Evolutionary conservation across 2,797 vertebrate genomes (phyloP), one percentile per base, ranked within the genome.

Genomic region (Amblyraja radiata): DNA sequence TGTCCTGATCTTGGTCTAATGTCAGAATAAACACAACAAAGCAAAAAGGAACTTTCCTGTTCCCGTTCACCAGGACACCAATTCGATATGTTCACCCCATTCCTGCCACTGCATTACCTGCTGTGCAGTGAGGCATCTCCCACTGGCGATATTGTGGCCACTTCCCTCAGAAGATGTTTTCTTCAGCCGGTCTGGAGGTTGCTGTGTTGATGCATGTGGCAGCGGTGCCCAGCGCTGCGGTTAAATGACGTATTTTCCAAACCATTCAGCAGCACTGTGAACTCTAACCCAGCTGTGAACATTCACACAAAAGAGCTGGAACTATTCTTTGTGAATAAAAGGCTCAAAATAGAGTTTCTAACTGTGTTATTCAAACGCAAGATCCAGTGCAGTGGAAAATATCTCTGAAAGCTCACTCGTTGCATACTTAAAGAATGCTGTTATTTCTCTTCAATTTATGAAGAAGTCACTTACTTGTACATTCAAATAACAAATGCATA

Each of bases 261-360:
- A 36, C 7, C 88, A 71, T 73, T 91, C 65, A 73, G 68, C 4
- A 36, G 18, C n/a, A 91, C n/a, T 68, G 5, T 92, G 90, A 92
- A 74, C 90, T 92, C 73, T 76, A 58, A 92, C 90, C 23, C 39
- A 76, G 71, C 36, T 92, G 39, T 92, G 90, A 76, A 92, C 13
- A 46, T 76, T 10, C 71, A 76, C 23, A 92, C 71, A 76, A 92
- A 92, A 92, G 39, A 92, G 25, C 25, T 28, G 23, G 23, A 76
- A 76, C 68, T 58, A 76, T 74, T 92, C 23, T 73, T 76, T 54
- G 23, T 9, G 46, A 92, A 74, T 74, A 92, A 92, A 58, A 76
- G 90, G 73, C 23, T 73, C 68, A 32, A 91, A 91, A 58, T 76
- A 28, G 63, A 18, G 84, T 58, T 92, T 74, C 73, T 58, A 54